Base-by-base conservation (phyloP, 2,113 vertebrate species). In the Oceanites oceanicus region DNA sequence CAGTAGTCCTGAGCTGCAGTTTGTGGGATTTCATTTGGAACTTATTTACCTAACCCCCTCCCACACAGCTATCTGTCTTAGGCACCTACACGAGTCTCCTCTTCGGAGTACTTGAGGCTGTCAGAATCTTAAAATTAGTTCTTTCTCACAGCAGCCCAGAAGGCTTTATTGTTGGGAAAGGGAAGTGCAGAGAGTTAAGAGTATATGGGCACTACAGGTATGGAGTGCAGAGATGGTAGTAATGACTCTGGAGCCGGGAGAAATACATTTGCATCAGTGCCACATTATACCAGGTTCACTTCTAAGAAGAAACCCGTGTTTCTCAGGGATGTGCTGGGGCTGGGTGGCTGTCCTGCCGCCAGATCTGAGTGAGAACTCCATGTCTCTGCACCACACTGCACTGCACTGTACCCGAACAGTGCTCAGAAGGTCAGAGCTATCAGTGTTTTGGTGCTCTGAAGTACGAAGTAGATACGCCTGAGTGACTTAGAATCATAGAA, bases 11-110 rank as follows among this genome's bases (percentile, higher is more conserved):
- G 90, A 94, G 59, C 40, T 2, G 58, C 61, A 75, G 88, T 85
- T 88, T 92, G 94, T 92, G 88, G 68, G 86, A 77, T 96, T 96
- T 97, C 95, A 87, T 97, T 96, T 94, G 94, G 88, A 97, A 92
- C 87, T 94, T 96, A 96, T 95, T 96, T 97, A 93, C 81, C 85
- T 96, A 95, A 93, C 89, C 56, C 44, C 22, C 59, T 92, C 90
- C 86, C 84, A 89, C 83, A 68, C 70, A 92, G 81, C 58, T 86
- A 42, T 94, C 95, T 92, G 58, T 95, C 83, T 92, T 71, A 44
- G 79, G 61, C 72, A 94, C 94, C 77, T 95, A 90, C 62, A 75
- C 2, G 23, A 58, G 34, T 89, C 4, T 8, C 70, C 65, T 93
- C 50, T 90, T 94, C 53, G 78, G 74, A 92, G 29, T 18, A 45